These are phyloP conservation scores for Cliona cf. orientalis DNA, from an alignment of 37 sponge, comb jelly and placozoan genomes.

Conservation along the genomic window DNA sequence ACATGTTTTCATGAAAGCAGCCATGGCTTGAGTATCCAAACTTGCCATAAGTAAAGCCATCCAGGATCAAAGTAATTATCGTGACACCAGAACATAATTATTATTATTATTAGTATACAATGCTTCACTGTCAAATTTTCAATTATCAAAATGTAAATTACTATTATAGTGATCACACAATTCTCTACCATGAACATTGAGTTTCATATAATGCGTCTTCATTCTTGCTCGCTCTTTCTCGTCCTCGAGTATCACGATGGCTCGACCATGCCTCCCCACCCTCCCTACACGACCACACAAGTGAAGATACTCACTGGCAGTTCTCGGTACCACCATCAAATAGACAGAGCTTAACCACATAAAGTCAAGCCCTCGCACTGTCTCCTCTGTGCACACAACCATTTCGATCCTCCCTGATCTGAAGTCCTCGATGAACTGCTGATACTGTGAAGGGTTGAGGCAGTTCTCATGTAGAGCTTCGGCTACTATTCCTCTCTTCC, in stretches of 20 bases:
- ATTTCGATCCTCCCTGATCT: conserved; percentile 49
- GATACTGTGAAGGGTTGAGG: conserved; percentile 6
- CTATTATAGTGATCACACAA: too few relatives aligned
- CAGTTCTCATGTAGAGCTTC: conserved; percentile 49
- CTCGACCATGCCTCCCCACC: conserved; percentile 40
- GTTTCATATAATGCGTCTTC: conserved; percentile 13
- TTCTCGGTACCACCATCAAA: conserved; percentile 55
- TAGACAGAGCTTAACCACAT: conserved; percentile 51
- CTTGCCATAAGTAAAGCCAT: too few relatives aligned
- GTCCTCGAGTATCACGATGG: conserved; percentile 41
- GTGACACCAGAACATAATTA: too few relatives aligned
- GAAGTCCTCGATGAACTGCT: conserved; percentile 48
- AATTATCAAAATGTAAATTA: too few relatives aligned
- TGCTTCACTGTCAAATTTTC: too few relatives aligned
- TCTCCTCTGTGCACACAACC: conserved; percentile 72
- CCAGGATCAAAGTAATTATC: too few relatives aligned
- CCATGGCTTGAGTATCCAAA: too few relatives aligned
- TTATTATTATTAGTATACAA: too few relatives aligned
- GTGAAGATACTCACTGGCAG: conserved; percentile 66
- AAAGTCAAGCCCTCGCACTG: conserved; percentile 80
- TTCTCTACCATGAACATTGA: background rate
- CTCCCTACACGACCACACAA: conserved; percentile 74
- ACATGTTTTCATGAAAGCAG: too few relatives aligned
- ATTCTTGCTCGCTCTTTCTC: conserved; percentile 25
- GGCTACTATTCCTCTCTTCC: conserved; percentile 28